Percentiles rank a stretch among this genome's conserved stretches.
Evolutionary conservation across 2,113 vertebrate species (phyloP).

Genomic region (Ibidorhyncha struthersii): DNA sequence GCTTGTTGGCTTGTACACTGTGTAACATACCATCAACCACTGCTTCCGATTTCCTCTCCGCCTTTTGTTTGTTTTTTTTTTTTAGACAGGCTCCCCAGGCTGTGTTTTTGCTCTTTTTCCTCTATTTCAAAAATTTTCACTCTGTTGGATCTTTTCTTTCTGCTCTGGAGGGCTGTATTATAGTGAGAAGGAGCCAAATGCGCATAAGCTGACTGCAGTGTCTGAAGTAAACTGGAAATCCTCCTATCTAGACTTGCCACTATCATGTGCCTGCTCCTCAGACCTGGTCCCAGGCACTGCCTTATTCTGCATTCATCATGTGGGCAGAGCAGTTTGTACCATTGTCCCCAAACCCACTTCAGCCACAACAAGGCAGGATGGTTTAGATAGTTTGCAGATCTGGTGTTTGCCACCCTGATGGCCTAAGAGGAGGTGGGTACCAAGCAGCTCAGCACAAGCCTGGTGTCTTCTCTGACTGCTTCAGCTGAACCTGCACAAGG

Average conservation of each 20-base stretch:
- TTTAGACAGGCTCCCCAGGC: neutral
- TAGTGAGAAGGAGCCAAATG: neutral
- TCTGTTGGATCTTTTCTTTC: neutral
- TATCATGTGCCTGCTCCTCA: neutral
- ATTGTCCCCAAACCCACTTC: neutral
- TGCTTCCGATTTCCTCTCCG: conserved; percentile 29
- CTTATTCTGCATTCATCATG: neutral
- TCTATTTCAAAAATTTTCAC: neutral
- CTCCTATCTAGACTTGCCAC: neutral
- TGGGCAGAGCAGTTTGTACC: neutral
- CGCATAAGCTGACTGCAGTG: accelerated
- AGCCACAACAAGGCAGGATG: neutral
- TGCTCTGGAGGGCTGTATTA: neutral
- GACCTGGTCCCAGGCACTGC: neutral
- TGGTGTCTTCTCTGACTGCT: neutral
- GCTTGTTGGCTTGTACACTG: conserved; percentile 7
- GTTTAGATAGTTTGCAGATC: neutral
- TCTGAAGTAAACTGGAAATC: neutral
- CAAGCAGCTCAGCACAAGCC: neutral
- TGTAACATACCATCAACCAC: conserved; percentile 10
- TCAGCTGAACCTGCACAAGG: neutral
- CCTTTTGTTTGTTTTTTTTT: conserved; percentile 18
- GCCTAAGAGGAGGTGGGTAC: neutral
- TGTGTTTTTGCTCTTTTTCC: neutral
- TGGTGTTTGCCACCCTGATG: neutral